Conservation (phyloP, 1,140 invertebrate genomes). For the Venturia canescens region DNA sequence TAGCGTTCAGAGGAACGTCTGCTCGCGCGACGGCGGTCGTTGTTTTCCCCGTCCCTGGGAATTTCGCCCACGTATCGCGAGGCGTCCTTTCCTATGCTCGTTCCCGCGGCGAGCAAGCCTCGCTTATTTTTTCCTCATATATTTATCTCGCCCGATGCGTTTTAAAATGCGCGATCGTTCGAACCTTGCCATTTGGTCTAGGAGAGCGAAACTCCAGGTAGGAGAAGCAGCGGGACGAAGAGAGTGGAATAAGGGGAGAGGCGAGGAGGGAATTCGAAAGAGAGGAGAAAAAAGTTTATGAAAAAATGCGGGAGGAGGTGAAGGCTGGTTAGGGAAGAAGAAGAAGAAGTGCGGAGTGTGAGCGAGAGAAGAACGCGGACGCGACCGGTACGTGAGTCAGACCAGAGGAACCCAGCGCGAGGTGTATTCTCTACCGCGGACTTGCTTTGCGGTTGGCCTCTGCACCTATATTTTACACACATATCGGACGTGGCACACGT, state of each 20-base stretch:
- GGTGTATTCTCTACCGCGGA: constrained; percentile 54
- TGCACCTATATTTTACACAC: constrained; percentile 51
- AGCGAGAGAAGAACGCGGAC: constrained; percentile 45
- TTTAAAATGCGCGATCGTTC: constrained; percentile 13
- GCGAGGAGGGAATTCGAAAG: constrained; percentile 40
- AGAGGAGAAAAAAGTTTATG: constrained; percentile 38
- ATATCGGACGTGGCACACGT: constrained; percentile 8
- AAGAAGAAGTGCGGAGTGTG: constrained; percentile 15
- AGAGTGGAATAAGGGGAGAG: background rate
- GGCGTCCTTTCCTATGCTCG: background rate
- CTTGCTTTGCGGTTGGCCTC: constrained; percentile 59
- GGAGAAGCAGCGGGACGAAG: constrained; percentile 41
- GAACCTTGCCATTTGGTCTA: background rate
- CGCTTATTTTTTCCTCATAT: background rate
- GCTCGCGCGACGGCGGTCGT: constrained; percentile 3
- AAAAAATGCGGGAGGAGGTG: constrained; percentile 29
- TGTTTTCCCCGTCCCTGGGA: constrained; percentile 20
- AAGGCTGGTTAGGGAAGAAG: background rate
- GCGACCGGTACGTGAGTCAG: constrained; percentile 68
- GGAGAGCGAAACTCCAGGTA: background rate
- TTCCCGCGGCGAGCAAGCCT: background rate
- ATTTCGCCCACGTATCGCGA: constrained; percentile 51
- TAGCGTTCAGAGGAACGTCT: constrained; percentile 10
- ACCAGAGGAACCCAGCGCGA: constrained; percentile 59
- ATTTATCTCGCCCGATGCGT: background rate